Conservation (phyloP, 37 sponge, comb jelly and placozoan genomes). For the Aphrocallistes beatrix region DNA sequence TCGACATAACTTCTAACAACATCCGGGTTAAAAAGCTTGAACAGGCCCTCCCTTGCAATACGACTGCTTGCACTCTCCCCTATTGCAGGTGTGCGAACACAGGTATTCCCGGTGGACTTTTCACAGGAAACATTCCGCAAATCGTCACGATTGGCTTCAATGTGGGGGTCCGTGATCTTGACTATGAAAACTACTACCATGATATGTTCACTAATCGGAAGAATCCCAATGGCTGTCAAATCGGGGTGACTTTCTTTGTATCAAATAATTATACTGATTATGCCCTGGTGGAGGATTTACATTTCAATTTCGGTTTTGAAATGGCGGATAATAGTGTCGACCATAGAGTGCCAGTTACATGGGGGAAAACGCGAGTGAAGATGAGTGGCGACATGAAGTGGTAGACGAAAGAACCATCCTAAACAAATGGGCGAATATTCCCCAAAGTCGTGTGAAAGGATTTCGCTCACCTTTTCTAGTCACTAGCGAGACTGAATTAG, state of each 20-base stretch:
- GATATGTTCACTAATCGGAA: background rate
- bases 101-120: constrained; percentile 36
- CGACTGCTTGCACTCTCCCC: constrained; percentile 25
- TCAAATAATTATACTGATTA: constrained; percentile 34
- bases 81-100: constrained; percentile 38
- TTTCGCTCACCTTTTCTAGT: constrained; percentile 35
- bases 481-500: constrained; percentile 26
- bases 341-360: constrained; percentile 27
- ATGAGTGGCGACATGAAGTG: constrained; percentile 28
- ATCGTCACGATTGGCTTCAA: constrained; percentile 32
- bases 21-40: no score
- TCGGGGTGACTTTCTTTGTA: constrained; percentile 31
- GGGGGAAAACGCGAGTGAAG: constrained; percentile 26
- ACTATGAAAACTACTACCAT: constrained; percentile 24
- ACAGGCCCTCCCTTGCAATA: constrained; percentile 29
- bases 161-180: constrained; percentile 18
- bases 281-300: constrained; percentile 32
- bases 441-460: constrained; percentile 9
- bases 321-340: constrained; percentile 34
- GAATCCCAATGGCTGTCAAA: constrained; percentile 40
- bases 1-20: no score
- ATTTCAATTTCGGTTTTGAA: constrained; percentile 25
- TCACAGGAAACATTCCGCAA: constrained; percentile 26
- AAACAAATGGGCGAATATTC: constrained; percentile 28
- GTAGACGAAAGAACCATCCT: constrained; percentile 31